A percentile compares a stretch with the other conserved stretches of the same genome.
Evolutionary conservation across 2,888 invertebrate species (phyloP).

Genomic region (Spicauda simplicius): DNA sequence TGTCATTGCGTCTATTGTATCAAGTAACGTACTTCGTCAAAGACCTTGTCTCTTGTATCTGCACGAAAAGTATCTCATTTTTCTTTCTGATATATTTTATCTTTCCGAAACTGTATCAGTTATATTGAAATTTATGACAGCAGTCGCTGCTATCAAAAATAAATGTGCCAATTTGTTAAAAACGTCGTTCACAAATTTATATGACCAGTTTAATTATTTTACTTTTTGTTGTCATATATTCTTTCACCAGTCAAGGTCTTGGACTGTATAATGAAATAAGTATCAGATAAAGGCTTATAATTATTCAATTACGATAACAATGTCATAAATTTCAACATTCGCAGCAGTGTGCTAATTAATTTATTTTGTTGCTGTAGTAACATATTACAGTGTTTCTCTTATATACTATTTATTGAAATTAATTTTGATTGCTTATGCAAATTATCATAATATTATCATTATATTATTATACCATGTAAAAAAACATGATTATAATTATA

Average conservation of each 20-base stretch:
- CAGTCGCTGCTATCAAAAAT: too few species aligned
- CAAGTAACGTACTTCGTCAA: slow-evolving; percentile 1
- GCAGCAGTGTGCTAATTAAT: background rate
- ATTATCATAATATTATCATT: too few species aligned
- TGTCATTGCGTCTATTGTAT: slow-evolving; percentile 3
- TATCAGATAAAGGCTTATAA: background rate
- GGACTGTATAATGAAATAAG: background rate
- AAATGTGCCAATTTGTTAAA: too few species aligned
- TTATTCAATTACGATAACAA: background rate
- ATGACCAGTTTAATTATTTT: background rate
- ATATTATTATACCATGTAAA: too few species aligned
- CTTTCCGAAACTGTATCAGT: background rate
- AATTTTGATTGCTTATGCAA: too few species aligned
- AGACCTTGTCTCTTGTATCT: background rate
- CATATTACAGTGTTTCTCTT: too few species aligned
- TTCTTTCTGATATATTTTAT: background rate
- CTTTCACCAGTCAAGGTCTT: background rate
- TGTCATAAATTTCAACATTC: background rate
- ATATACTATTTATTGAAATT: too few species aligned
- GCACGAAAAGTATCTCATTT: background rate
- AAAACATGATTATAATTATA: too few species aligned
- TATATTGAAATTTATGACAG: background rate
- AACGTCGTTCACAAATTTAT: too few species aligned
- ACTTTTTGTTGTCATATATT: background rate
- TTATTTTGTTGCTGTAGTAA: slow-evolving; percentile 4